A percentile compares a stretch with the other conserved stretches of the same genome.
phyloP scores from a whole-genome alignment of 2,797 vertebrate genomes.

The Pempheris klunzingeri region DNA sequence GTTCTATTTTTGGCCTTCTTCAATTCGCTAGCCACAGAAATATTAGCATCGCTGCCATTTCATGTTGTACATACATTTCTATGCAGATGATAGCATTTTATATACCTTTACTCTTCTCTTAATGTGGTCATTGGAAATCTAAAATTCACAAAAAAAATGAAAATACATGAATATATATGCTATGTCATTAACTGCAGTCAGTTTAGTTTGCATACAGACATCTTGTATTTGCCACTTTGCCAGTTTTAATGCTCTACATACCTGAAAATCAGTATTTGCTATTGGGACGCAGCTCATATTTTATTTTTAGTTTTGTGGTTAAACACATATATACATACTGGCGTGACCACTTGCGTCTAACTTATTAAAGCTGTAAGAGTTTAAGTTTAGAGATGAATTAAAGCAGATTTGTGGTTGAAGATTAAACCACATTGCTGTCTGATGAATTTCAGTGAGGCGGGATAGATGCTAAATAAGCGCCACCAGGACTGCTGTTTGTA shows the following conservation, averaged over 20 bases:
- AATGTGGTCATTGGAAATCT: background rate
- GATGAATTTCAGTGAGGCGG: background rate
- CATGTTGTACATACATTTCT: background rate
- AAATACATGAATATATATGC: background rate
- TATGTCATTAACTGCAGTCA: background rate
- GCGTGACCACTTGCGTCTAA: background rate
- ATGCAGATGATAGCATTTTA: background rate
- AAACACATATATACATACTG: background rate
- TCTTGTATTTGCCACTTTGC: background rate
- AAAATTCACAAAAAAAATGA: background rate
- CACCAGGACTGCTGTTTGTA: background rate
- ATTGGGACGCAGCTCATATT: background rate
- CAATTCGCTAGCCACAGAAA: background rate
- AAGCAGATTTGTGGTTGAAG: background rate
- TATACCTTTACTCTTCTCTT: background rate
- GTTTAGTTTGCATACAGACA: background rate
- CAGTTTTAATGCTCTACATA: too few species aligned
- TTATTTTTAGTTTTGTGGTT: background rate
- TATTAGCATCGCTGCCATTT: background rate
- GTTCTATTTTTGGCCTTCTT: background rate
- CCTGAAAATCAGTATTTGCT: background rate
- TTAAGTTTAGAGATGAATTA: background rate
- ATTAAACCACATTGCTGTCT: background rate
- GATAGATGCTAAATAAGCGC: background rate
- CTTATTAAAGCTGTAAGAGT: too few species aligned